A percentile compares a stretch with the other conserved stretches of the same genome.
Evolutionary conservation across 2,113 vertebrate species (phyloP).

Genomic region (Porphyrio hochstetteri): DNA sequence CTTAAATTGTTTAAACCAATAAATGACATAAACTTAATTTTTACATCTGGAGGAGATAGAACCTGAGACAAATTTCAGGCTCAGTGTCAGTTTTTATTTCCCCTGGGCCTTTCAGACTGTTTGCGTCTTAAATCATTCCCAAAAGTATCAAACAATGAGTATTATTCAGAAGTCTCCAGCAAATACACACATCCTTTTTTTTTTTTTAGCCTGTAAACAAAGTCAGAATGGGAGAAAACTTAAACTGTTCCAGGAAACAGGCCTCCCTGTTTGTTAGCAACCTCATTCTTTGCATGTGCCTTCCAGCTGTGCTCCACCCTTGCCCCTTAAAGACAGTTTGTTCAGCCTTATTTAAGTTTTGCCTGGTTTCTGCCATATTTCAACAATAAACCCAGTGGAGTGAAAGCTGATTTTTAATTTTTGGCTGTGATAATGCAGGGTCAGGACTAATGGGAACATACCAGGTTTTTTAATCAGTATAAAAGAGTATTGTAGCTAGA

Average conservation of each 20-base stretch:
- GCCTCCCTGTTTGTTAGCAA: not conserved
- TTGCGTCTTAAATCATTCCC: not conserved
- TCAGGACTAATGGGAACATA: not conserved
- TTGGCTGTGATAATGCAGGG: too few species aligned
- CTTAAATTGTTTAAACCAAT: not conserved
- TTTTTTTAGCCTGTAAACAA: not conserved
- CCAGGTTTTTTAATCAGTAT: not conserved
- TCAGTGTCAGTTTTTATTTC: not conserved
- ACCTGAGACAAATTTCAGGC: not conserved
- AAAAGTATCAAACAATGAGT: not conserved
- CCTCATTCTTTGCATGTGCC: not conserved
- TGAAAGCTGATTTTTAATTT: not conserved
- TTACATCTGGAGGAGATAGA: not conserved
- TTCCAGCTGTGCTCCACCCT: not conserved
- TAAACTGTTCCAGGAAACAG: constrained; percentile 4
- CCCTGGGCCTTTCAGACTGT: not conserved
- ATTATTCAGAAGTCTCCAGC: not conserved
- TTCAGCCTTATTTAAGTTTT: not conserved
- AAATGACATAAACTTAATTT: not conserved
- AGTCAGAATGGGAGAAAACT: not conserved
- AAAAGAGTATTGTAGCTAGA: not conserved
- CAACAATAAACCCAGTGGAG: not conserved
- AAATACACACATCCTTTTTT: constrained; percentile 13
- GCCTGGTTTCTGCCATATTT: not conserved
- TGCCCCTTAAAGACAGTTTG: not conserved